Evolutionary conservation across 2,888 invertebrate species (phyloP).

Genomic region (Pasiphila rectangulata): DNA sequence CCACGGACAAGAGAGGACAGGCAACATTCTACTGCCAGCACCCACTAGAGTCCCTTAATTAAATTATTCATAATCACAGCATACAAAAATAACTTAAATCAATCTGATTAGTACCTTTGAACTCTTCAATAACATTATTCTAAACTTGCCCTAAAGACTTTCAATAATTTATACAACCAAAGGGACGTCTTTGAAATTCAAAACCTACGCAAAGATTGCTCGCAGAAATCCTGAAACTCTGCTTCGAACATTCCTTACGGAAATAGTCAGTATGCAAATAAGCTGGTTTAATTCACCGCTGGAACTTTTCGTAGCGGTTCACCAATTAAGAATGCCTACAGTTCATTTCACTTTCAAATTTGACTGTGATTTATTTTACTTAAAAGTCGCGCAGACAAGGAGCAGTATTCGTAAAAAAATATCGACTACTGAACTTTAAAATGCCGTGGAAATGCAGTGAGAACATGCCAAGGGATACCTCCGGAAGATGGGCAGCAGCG

Average conservation of each 20-base stretch:
- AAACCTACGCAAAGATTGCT: slow-evolving; percentile 9
- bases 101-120: neutral
- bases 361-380: slow-evolving; percentile 21
- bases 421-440: too few relatives aligned
- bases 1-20: too few relatives aligned
- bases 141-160: neutral
- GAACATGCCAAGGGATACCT: too few relatives aligned
- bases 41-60: too few relatives aligned
- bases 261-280: slow-evolving; percentile 59
- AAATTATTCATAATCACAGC: neutral
- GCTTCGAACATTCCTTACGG: slow-evolving; percentile 5
- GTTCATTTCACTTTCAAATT: slow-evolving; percentile 68
- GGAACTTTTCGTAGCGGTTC: slow-evolving; percentile 59
- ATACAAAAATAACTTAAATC: neutral
- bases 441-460: too few relatives aligned
- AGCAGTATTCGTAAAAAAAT: too few relatives aligned
- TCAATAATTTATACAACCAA: slow-evolving; percentile 2
- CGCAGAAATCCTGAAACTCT: neutral
- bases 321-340: slow-evolving; percentile 62
- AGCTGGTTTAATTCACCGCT: slow-evolving; percentile 55
- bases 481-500: too few relatives aligned
- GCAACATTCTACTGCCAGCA: too few relatives aligned
- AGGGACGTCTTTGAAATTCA: slow-evolving; percentile 7
- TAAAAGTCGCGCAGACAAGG: too few relatives aligned
- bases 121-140: neutral